Percentiles rank a stretch among this genome's conserved stretches.
These are phyloP conservation scores for Heteractis magnifica DNA, from an alignment of 92 coral and sea anemone species.

Conservation along the genomic window DNA sequence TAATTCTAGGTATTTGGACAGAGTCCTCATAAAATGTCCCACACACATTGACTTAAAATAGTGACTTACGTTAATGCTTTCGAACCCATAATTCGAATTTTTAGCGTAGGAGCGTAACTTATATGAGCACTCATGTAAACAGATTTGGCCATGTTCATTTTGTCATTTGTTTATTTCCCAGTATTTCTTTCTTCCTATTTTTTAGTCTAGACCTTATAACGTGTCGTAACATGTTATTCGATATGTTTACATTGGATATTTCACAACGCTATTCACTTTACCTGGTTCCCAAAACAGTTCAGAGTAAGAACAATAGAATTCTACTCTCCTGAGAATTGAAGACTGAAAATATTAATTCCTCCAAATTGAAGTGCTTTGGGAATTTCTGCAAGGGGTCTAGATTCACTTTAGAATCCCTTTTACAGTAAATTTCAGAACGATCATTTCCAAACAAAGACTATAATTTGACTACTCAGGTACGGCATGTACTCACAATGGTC, in stretches of 20 bases:
- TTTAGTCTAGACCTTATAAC: neutral
- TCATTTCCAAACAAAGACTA: too few species aligned
- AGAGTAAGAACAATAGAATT: too few species aligned
- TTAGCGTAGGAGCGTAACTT: neutral
- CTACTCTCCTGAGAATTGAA: too few species aligned
- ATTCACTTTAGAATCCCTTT: too few species aligned
- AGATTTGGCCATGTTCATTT: neutral
- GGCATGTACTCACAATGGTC: too few species aligned
- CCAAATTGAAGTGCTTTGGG: too few species aligned
- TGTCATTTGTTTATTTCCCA: neutral
- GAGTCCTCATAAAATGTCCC: neutral
- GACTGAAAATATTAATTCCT: too few species aligned
- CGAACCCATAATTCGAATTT: constrained; percentile 2
- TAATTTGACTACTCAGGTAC: too few species aligned
- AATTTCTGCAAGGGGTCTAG: too few species aligned
- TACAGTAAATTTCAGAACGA: too few species aligned
- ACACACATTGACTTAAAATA: neutral
- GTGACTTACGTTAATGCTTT: neutral
- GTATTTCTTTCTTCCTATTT: neutral
- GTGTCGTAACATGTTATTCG: neutral
- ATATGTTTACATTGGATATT: constrained; percentile 1
- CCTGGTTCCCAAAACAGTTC: too few species aligned
- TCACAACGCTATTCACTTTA: neutral
- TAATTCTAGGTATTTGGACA: neutral
- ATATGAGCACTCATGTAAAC: neutral